Base-by-base conservation (phyloP, 2,113 vertebrate species). In the Oncorhynchus gorbuscha region DNA sequence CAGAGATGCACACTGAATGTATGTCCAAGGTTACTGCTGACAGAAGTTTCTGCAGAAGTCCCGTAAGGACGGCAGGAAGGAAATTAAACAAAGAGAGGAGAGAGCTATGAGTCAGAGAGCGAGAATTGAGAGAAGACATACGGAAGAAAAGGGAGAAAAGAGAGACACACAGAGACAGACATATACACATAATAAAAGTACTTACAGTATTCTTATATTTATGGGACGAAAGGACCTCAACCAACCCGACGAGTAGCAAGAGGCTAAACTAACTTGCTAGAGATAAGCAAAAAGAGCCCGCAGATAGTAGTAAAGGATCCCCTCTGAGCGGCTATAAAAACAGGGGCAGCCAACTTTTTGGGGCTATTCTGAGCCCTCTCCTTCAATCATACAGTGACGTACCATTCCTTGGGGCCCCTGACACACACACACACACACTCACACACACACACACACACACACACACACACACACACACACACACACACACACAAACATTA, bases 341-440 rank as follows among this genome's bases (percentile, higher is more conserved):
- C 74, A 74, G 74, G 39, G 39, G 14, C 58, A 22, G 18, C 48
- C 73, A 35, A 6, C 35, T 61, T 73, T 32, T 70, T 72, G 28
- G 48, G 26, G 61, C 59, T 80, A 65, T 62, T 80, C 77, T 77
- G 66, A 76, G 80, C 58, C 12, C 20, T n/a, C 64, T 55, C 61
- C 74, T 49, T 72, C 75, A 70, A 62, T 26, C 39, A 45, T 45
- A 45, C 39, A 45, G 39, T 45, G 39, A 45, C 9, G 39, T 45
- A 45, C 9, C 39, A 55, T 55, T 55, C 16, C 12, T 55, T 55
- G 16, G 51, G 51, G 12, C 51, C 79, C 20, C 65, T 24, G 49
- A 72, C 51, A 72, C 26, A 83, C 55, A 16, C 16, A 51, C 49
- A 51, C 2, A 51, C 35, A 39, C 35, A 39, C 35, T 8, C 35